Percentiles rank a stretch among this genome's conserved stretches.
phyloP scores from a whole-genome alignment of 2,888 invertebrate species.

The Perithous albicinctus region DNA sequence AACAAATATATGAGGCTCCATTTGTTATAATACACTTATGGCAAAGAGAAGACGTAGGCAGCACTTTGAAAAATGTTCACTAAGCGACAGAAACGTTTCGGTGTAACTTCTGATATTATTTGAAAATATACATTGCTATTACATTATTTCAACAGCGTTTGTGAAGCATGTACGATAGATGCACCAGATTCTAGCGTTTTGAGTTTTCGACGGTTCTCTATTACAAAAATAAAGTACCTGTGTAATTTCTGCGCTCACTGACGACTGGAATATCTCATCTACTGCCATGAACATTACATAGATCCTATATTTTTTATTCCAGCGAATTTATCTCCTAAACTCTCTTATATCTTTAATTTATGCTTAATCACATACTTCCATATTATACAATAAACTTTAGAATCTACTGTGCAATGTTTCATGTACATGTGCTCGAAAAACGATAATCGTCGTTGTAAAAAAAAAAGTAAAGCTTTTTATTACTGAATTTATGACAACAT shows the following conservation, averaged over 20 bases:
- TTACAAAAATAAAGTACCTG: conserved; percentile 9
- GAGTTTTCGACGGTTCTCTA: background rate
- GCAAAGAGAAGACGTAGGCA: conserved; percentile 13
- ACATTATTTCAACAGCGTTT: background rate
- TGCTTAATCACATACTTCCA: background rate
- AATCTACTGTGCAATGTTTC: conserved; percentile 14
- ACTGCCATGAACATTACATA: background rate
- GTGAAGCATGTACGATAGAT: background rate
- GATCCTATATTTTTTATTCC: background rate
- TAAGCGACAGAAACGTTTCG: background rate
- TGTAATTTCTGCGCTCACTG: background rate
- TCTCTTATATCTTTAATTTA: background rate
- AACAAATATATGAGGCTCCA: too few relatives aligned
- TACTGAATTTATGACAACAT: conserved; percentile 1
- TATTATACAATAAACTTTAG: background rate
- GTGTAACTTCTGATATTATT: background rate
- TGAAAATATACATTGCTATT: conserved; percentile 15
- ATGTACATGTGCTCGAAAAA: conserved; percentile 29
- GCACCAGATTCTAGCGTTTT: background rate
- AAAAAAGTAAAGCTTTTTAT: background rate
- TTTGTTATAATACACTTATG: too few relatives aligned
- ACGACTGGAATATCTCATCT: background rate
- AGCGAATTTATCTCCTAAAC: background rate
- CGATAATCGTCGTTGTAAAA: conserved; percentile 6
- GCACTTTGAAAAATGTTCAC: background rate